Evolutionary conservation across 2,113 vertebrate genomes (phyloP), one percentile per base, ranked within the genome.

Genomic region (Labrus mixtus): DNA sequence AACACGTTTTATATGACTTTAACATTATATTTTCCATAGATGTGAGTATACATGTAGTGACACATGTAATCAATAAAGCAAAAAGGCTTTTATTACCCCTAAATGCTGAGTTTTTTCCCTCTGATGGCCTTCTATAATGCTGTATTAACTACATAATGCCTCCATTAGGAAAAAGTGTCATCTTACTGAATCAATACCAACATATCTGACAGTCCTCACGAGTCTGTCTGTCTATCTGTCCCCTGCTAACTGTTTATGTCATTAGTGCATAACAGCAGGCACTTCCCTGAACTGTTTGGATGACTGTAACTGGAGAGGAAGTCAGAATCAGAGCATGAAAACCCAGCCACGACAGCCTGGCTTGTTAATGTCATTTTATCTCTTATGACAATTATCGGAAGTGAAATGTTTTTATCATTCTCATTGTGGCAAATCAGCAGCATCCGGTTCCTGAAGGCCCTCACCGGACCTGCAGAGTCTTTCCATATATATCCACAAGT

Each of bases 161-260:
- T 91, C 90, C 91, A 93, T 91, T 91, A 90, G 88, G 57, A 83
- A 68, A 80, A 68, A 61, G 91, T 85, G 72, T 92, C 88, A 76
- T 87, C 53, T 93, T 92, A 89, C 92, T 59, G 70, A 86, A 93
- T 93, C 92, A 86, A 93, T 93, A 86, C 59, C 1, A 64, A 87
- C 86, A 81, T 85, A 76, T 91, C 86, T 87, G 90, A 89, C 91
- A 73, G 86, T 89, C 86, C 83, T 81, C 83, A 69, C 29, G 43
- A 88, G 87, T 87, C 84, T 78, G 73, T 84, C 81, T 60, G 76
- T 83, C 82, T 81, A 39, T 89, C 65, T 85, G 81, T 87, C 83
- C 87, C 81, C 73, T 75, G 79, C 57, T 89, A 79, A 81, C 82
- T 83, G 82, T 51, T 82, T 78, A 72, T 84, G 86, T 89, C 84